These are phyloP conservation scores for Diorhabda elongata DNA, from an alignment of 1,140 invertebrate genomes.

Conservation along the genomic window DNA sequence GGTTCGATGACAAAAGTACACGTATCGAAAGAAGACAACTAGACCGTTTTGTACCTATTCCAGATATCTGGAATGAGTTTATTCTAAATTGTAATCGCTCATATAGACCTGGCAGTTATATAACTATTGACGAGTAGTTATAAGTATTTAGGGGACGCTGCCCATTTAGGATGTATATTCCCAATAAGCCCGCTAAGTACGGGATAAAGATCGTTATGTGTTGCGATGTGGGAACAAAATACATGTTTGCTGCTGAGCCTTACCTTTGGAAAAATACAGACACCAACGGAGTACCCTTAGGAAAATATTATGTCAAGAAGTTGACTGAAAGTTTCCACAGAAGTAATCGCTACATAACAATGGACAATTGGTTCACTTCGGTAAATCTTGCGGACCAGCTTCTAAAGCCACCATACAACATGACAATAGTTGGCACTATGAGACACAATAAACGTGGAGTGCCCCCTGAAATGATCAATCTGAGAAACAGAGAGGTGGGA, in stretches of 20 bases:
- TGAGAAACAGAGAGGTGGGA: neutral
- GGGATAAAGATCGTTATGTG: constrained; percentile 41
- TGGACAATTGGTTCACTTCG: constrained; percentile 46
- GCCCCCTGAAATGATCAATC: constrained; percentile 18
- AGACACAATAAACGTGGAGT: constrained; percentile 18
- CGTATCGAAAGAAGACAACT: constrained; percentile 27
- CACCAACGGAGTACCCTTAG: constrained; percentile 27
- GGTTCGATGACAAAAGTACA: constrained; percentile 42
- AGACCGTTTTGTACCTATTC: constrained; percentile 43
- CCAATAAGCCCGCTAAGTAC: constrained; percentile 43
- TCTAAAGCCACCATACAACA: constrained; percentile 37
- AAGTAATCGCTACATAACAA: constrained; percentile 44
- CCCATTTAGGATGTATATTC: constrained; percentile 39
- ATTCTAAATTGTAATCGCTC: constrained; percentile 25
- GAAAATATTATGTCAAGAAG: constrained; percentile 32
- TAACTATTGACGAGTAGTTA: constrained; percentile 32
- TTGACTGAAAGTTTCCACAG: constrained; percentile 34
- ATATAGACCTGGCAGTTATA: constrained; percentile 29
- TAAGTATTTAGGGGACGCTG: constrained; percentile 31
- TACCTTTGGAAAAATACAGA: constrained; percentile 41
- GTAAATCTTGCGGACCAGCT: constrained; percentile 39
- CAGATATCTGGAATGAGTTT: constrained; percentile 28
- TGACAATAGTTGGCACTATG: constrained; percentile 32
- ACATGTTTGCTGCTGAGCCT: constrained; percentile 43
- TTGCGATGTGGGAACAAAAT: constrained; percentile 39